Evolutionary conservation across 2,113 vertebrate species (phyloP).

Genomic region (Corapipo altera): DNA sequence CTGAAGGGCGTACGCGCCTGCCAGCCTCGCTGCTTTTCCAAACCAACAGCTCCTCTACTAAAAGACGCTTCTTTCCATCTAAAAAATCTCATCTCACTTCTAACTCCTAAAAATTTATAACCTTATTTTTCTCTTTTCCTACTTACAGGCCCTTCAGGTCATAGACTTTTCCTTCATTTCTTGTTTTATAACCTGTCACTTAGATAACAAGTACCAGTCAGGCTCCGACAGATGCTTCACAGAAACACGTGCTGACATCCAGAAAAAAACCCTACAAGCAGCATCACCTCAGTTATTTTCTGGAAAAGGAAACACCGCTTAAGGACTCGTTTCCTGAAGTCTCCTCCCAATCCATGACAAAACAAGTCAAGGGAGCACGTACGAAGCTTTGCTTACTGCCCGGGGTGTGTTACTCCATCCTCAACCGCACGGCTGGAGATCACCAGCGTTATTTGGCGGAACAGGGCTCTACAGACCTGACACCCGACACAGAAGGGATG

Average conservation of each 20-base stretch:
- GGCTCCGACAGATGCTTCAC: not conserved
- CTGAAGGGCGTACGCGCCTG: not conserved
- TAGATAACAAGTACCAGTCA: not conserved
- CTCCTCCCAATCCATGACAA: not conserved
- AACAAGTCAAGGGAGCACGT: not conserved
- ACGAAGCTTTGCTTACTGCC: fast-evolving
- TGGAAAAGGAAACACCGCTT: not conserved
- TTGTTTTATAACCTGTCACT: not conserved
- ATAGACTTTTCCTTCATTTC: not conserved
- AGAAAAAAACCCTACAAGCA: not conserved
- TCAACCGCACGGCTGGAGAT: fast-evolving
- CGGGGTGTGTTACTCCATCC: not conserved
- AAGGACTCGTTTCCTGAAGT: not conserved
- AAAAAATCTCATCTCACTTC: not conserved
- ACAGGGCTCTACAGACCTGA: fast-evolving
- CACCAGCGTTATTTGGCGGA: fast-evolving
- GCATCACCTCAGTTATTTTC: not conserved
- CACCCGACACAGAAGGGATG: not conserved
- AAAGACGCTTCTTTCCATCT: not conserved
- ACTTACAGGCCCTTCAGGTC: not conserved
- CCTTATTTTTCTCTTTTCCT: not conserved
- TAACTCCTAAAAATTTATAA: not conserved
- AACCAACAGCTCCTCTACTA: not conserved
- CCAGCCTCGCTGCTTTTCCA: not conserved
- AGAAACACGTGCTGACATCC: not conserved